Conservation (phyloP, 2,888 invertebrate species). For the Tricholauxania praeusta region DNA sequence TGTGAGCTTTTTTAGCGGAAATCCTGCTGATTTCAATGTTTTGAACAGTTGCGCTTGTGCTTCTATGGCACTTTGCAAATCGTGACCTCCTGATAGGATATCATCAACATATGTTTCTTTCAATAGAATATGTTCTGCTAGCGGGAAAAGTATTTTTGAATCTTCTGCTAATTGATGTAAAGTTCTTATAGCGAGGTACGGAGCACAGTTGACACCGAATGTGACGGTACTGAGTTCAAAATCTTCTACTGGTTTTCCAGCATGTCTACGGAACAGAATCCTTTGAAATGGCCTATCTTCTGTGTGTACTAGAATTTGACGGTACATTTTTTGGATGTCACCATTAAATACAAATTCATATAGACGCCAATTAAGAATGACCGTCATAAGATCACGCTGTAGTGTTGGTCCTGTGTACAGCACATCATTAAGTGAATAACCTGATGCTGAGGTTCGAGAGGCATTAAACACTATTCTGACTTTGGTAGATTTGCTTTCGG, state of each 20-base stretch:
- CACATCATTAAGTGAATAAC: not conserved
- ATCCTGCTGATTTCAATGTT: slow-evolving; percentile 10
- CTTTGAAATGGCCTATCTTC: not conserved
- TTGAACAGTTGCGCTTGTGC: not conserved
- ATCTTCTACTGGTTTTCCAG: not conserved
- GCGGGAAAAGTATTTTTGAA: not conserved
- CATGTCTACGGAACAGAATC: slow-evolving; percentile 3
- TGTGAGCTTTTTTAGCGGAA: slow-evolving; percentile 14
- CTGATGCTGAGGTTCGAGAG: not conserved
- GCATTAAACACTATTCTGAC: not conserved
- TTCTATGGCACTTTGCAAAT: not conserved
- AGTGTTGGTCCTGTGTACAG: not conserved
- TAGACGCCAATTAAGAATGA: slow-evolving; percentile 22
- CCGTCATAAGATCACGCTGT: not conserved
- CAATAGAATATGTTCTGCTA: slow-evolving; percentile 7
- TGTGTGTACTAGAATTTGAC: slow-evolving; percentile 11
- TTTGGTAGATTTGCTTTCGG: not conserved
- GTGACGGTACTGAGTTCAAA: slow-evolving; percentile 1
- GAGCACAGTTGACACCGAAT: slow-evolving; percentile 22
- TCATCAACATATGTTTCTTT: slow-evolving; percentile 28
- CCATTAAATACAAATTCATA: slow-evolving; percentile 23
- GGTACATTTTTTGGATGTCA: slow-evolving; percentile 24
- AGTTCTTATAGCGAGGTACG: slow-evolving; percentile 25
- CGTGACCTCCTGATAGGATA: slow-evolving; percentile 7
- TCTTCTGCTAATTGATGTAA: slow-evolving; percentile 24